Evolutionary conservation across 2,888 invertebrate species (phyloP), one percentile per base, ranked within the genome.

Genomic region (Ophioninae sp.): DNA sequence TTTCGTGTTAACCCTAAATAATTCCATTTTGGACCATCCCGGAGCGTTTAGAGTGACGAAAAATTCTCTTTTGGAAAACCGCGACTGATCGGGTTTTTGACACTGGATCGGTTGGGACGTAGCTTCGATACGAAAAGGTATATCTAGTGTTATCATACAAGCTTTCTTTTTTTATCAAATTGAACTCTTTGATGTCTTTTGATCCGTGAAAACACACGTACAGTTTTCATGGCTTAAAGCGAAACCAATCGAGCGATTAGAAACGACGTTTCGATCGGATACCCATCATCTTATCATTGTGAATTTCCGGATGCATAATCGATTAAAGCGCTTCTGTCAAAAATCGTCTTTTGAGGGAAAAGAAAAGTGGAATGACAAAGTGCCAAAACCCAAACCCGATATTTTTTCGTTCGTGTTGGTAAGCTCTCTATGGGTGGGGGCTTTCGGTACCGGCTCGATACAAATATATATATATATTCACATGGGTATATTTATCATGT

Each of bases 391-490:
- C 41, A 44, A 62, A 62, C 61, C n/a, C 21, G 59, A 59, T 59
- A 68, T 69, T 61, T 56, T 37, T 50, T 77, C 30, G 68, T 68
- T 77, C 69, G 37, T 50, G 70, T 78, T 69, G 62, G 20, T 50
- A 77, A 50, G 77, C 39, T 77, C 62, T 69, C 37, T 50, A 56
- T 70, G 56, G 70, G 64, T 56, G 78, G n/a, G 7, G 37, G 64
- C 70, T 79, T 79, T 21, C 70, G 70, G 50, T 64, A 61, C 50
- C 65, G 44, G 76, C 57, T 67, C 21, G 59, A 76, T 59, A 39
- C 23, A 67, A 41, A 67, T 59, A 57, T 21, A 50, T 13, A 44
- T 13, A 13, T 50, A 57, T 17, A 44, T 68, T 59, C 10, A 57
- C 6, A 68, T 56, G 20, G 62, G 23, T 39, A 59, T 76, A 56